phyloP scores from a whole-genome alignment of 2,888 invertebrate species.

The Dysmachus trigonus region DNA sequence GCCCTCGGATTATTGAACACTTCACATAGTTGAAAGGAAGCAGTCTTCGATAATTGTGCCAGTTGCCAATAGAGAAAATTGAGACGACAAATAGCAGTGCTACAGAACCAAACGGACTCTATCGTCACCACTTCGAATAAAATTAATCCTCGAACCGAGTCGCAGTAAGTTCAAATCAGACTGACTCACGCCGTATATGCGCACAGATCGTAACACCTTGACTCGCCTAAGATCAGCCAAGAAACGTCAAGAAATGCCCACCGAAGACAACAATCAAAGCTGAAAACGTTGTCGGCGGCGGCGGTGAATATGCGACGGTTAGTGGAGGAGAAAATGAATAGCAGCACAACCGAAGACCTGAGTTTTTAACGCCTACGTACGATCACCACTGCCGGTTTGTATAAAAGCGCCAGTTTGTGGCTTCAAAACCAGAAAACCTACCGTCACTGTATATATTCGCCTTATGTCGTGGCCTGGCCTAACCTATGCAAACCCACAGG shows the following conservation, averaged over 20 bases:
- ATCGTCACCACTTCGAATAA: neutral
- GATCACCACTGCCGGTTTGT: constrained; percentile 3
- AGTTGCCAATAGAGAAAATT: constrained; percentile 10
- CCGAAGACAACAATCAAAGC: constrained; percentile 39
- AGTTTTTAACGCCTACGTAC: constrained; percentile 44
- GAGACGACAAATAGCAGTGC: constrained; percentile 20
- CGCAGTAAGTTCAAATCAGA: constrained; percentile 30
- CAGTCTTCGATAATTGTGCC: constrained; percentile 13
- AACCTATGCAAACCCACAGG: neutral
- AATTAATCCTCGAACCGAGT: constrained; percentile 34
- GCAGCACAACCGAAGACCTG: constrained; percentile 40
- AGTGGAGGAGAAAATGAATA: constrained; percentile 44
- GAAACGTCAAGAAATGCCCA: constrained; percentile 35
- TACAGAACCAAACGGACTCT: neutral
- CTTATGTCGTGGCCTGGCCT: neutral
- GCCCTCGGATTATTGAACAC: neutral
- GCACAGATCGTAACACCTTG: constrained; percentile 35
- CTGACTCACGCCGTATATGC: constrained; percentile 22
- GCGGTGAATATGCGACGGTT: constrained; percentile 34
- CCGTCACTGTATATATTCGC: neutral
- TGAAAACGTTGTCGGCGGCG: constrained; percentile 30
- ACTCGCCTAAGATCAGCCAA: constrained; percentile 31
- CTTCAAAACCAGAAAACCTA: constrained; percentile 13
- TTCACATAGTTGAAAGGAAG: constrained; percentile 5
- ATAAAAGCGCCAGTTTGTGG: constrained; percentile 33